Evolutionary conservation across 1,140 invertebrate genomes (phyloP), one percentile per base, ranked within the genome.

Genomic region (Tetragnatha versicolor): DNA sequence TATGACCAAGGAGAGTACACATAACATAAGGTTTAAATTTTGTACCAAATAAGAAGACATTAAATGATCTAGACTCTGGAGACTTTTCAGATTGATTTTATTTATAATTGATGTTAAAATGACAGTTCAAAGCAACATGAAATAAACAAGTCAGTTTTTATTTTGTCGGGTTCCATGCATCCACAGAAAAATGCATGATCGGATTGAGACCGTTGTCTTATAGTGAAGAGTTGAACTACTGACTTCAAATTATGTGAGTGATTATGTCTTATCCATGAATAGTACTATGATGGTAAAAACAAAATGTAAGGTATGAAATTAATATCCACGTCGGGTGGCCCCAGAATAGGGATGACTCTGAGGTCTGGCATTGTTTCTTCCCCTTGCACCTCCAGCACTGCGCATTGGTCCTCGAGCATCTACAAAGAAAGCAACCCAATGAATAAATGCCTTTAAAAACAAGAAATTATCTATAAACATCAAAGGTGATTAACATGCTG

Each of bases 361-460:
- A 17, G 39, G 12, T 47, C 65, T 60, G 10, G 33, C 5, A 20
- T 60, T 37, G 17, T 14, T 65, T 60, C 75, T 17, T 5, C 82
- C 47, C 82, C 84, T 47, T 85, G 68, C 53, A 84, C 83, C 81
- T 83, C 91, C 87, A 93, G 89, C 83, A 93, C 91, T 14, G 91
- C 88, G 84, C 93, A 89, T 84, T 93, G 92, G 82, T 93, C 27
- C 70, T 14, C 70, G 37, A 9, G 22, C 17, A 6, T 75, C 70
- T 14, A 61, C 70, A n/a, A n/a, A n/a, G n/a, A n/a, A n/a, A n/a
- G n/a, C n/a, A n/a, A n/a, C n/a, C n/a, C n/a, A n/a, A n/a, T n/a
- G n/a, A n/a, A n/a, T n/a, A n/a, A n/a, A n/a, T n/a, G n/a, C n/a
- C n/a, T n/a, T n/a, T n/a, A n/a, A n/a, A n/a, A n/a, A n/a, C n/a